These are phyloP conservation scores for Linyphia triangularis DNA, from an alignment of 2,888 invertebrate genomes.

Conservation along the genomic window DNA sequence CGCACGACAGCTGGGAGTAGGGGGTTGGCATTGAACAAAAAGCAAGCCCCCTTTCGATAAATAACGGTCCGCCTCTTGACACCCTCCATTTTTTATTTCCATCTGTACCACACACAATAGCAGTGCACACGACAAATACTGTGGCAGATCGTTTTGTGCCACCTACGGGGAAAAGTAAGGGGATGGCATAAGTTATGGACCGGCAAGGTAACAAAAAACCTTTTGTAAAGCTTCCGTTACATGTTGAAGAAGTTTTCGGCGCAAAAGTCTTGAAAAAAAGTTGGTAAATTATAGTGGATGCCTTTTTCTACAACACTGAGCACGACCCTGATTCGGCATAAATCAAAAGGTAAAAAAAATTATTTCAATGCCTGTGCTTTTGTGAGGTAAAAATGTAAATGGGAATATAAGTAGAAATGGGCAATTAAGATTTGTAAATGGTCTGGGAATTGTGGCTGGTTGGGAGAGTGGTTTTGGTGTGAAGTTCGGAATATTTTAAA, in stretches of 20 bases:
- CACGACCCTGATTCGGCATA: neutral
- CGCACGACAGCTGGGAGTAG: constrained; percentile 54
- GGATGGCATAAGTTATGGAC: neutral
- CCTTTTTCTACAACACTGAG: neutral
- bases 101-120: constrained; percentile 11
- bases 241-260: neutral
- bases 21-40: constrained; percentile 1
- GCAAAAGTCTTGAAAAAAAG: neutral
- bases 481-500: too few species aligned
- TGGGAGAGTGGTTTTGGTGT: neutral
- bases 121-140: constrained; percentile 43
- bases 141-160: constrained; percentile 23
- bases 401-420: neutral
- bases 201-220: neutral
- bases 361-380: neutral
- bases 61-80: constrained; percentile 48
- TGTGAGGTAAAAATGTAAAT: neutral
- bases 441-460: neutral
- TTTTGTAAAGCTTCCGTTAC: neutral
- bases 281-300: neutral
- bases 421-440: neutral
- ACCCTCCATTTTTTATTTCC: neutral
- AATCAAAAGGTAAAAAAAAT: neutral
- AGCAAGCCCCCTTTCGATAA: neutral
- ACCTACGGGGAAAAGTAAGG: neutral